Percentiles rank a stretch among this genome's conserved stretches.
Conservation (phyloP, 1,140 invertebrate genomes). For the Lordiphosa collinella region DNA sequence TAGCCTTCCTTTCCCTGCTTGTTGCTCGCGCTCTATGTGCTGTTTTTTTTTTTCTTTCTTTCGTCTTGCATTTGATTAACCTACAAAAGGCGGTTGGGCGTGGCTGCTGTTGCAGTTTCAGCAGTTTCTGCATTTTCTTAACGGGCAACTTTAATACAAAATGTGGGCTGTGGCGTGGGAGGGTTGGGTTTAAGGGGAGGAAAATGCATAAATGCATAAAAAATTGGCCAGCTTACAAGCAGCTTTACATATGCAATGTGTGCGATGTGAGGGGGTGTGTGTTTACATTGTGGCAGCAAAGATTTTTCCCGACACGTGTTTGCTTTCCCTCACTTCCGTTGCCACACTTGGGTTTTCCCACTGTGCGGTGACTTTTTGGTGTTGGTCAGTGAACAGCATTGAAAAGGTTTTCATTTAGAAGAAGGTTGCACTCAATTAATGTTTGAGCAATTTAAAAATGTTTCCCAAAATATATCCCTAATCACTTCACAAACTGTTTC, state of each 20-base stretch:
- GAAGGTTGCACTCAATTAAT: too few species aligned
- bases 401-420: too few species aligned
- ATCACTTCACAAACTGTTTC: slow-evolving; percentile 4
- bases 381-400: too few species aligned
- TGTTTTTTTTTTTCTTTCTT: slow-evolving; percentile 21
- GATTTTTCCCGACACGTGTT: slow-evolving; percentile 68
- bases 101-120: slow-evolving; percentile 34
- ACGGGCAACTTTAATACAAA: slow-evolving; percentile 55
- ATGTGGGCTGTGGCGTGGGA: neutral
- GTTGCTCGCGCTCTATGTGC: neutral
- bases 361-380: too few species aligned
- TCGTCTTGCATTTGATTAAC: slow-evolving; percentile 71
- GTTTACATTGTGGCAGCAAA: slow-evolving; percentile 64
- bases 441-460: too few species aligned
- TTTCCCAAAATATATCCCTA: neutral
- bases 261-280: slow-evolving; percentile 15
- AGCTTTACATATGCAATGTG: slow-evolving; percentile 67
- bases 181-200: slow-evolving; percentile 8
- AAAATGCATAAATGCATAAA: slow-evolving; percentile 76
- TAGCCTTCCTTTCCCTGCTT: slow-evolving; percentile 23
- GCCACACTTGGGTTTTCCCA: neutral
- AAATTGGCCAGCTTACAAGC: slow-evolving; percentile 73
- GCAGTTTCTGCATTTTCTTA: slow-evolving; percentile 50
- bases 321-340: slow-evolving; percentile 58
- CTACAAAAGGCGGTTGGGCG: slow-evolving; percentile 50